These are phyloP conservation scores for Rhinogobius similis DNA, from an alignment of 2,113 vertebrate genomes.

Conservation along the genomic window DNA sequence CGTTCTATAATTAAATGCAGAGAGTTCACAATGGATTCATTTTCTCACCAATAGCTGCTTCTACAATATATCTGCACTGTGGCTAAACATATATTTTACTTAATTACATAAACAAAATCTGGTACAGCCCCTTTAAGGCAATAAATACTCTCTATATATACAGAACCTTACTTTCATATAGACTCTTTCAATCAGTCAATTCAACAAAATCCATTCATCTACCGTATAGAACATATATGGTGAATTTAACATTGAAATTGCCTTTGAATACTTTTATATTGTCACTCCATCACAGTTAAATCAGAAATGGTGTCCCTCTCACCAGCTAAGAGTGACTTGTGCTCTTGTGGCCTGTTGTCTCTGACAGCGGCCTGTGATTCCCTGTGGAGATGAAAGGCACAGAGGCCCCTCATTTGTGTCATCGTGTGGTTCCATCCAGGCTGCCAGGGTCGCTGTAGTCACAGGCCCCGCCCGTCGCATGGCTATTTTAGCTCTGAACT, in stretches of 20 bases:
- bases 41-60: too few relatives aligned
- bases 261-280: not conserved
- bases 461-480: slow-evolving; percentile 48
- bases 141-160: too few relatives aligned
- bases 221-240: too few relatives aligned
- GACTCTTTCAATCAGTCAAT: too few relatives aligned
- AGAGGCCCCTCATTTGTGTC: slow-evolving; percentile 72
- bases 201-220: too few relatives aligned
- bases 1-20: too few relatives aligned
- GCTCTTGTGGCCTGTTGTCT: slow-evolving; percentile 67
- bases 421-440: slow-evolving; percentile 63
- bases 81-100: too few relatives aligned
- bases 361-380: slow-evolving; percentile 64
- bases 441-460: slow-evolving; percentile 69
- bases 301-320: slow-evolving; percentile 56
- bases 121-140: too few relatives aligned
- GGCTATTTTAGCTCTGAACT: slow-evolving; percentile 77
- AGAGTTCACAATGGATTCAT: too few relatives aligned
- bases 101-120: too few relatives aligned
- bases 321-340: slow-evolving; percentile 48
- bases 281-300: slow-evolving; percentile 31
- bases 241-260: not conserved
- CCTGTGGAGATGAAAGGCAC: slow-evolving; percentile 70
- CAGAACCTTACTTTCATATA: too few relatives aligned
- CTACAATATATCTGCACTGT: too few relatives aligned